These are phyloP conservation scores for Sander lucioperca DNA, from an alignment of 2,113 vertebrate species.

Conservation along the genomic window DNA sequence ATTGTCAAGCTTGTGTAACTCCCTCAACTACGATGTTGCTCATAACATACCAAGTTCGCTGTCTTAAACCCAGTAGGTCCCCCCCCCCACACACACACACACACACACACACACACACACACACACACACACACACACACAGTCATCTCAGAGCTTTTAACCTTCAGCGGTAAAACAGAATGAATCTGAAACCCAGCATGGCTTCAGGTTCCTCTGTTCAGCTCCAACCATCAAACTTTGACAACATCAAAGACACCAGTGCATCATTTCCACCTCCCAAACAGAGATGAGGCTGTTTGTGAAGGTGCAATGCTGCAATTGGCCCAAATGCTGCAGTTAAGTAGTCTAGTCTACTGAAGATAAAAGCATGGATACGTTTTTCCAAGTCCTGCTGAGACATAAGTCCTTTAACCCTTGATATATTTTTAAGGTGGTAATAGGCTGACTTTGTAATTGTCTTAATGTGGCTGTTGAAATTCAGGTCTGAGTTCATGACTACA, in stretches of 20 bases:
- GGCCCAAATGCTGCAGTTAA: not conserved
- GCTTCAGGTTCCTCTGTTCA: not conserved
- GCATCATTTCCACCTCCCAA: not conserved
- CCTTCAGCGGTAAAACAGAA: not conserved
- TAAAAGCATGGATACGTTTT: too few species aligned
- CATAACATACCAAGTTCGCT: not conserved
- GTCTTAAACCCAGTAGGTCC: not conserved
- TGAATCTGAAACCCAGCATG: not conserved
- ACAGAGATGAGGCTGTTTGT: not conserved
- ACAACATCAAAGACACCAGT: not conserved
- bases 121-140: too few species aligned
- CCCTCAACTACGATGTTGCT: not conserved
- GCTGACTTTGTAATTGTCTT: too few species aligned
- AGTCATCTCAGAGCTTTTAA: not conserved
- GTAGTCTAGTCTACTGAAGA: too few species aligned
- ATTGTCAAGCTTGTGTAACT: conserved; percentile 22
- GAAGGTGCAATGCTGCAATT: not conserved
- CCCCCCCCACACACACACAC: too few species aligned
- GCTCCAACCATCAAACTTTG: not conserved
- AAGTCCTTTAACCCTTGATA: too few species aligned
- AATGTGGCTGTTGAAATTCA: too few species aligned
- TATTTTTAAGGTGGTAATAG: too few species aligned
- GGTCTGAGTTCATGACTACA: too few species aligned
- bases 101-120: too few species aligned
- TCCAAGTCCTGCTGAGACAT: too few species aligned